These are phyloP conservation scores for Casuarius casuarius DNA, from an alignment of 2,113 vertebrate species.

Conservation along the genomic window DNA sequence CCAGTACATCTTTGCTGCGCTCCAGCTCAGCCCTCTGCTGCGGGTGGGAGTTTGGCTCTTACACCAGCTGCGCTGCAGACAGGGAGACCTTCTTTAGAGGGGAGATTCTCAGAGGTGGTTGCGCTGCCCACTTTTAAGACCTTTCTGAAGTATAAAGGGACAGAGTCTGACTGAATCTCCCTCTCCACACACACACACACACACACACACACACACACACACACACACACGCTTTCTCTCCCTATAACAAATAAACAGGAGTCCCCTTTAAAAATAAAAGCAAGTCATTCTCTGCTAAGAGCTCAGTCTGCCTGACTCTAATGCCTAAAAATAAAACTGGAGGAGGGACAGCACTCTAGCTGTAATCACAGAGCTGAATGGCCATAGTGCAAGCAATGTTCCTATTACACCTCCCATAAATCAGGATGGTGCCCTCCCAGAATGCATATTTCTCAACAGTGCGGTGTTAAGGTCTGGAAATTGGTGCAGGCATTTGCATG, in stretches of 20 bases:
- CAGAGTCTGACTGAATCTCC: accelerated
- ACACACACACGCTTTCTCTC: background rate
- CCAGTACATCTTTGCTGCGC: accelerated
- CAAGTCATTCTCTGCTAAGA: background rate
- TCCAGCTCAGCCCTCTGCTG: background rate
- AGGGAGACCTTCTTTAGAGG: background rate
- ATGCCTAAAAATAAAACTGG: background rate
- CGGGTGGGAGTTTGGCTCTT: background rate
- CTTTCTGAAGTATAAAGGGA: background rate
- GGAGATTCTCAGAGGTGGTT: background rate
- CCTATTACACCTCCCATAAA: background rate
- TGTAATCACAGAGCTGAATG: background rate
- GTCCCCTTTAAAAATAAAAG: background rate
- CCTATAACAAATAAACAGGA: background rate
- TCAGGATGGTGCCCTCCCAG: background rate
- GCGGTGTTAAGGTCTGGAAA: background rate
- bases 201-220: accelerated
- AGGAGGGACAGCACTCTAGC: background rate
- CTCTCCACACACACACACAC: background rate
- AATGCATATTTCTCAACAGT: accelerated
- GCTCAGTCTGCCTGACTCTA: background rate
- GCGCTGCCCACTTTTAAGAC: background rate
- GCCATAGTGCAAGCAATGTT: accelerated
- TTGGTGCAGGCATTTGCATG: background rate
- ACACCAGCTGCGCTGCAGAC: accelerated